phyloP scores from a whole-genome alignment of 2,797 vertebrate species.

The Myiothlypis coronata region DNA sequence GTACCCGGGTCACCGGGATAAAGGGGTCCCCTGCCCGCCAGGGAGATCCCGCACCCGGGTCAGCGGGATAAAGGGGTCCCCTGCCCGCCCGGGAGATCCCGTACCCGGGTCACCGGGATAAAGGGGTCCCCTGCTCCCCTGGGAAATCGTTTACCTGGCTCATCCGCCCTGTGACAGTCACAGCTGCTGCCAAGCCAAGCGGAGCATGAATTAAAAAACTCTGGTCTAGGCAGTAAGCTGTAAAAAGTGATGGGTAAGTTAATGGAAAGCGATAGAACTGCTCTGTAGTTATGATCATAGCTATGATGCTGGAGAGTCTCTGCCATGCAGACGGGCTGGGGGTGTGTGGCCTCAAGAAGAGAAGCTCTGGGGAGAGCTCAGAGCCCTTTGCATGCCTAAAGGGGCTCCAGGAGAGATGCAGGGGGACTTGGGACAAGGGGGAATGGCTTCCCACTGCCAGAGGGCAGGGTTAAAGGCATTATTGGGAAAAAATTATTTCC shows the following conservation, averaged over 20 bases:
- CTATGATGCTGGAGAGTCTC: background rate
- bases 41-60: too few species aligned
- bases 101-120: too few species aligned
- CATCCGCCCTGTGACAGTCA: rapidly evolving
- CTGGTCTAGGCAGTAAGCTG: rapidly evolving
- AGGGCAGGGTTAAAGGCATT: background rate
- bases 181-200: rapidly evolving
- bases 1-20: too few species aligned
- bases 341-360: background rate
- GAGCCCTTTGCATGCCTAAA: background rate
- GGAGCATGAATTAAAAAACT: rapidly evolving
- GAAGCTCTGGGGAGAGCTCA: background rate
- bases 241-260: rapidly evolving
- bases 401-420: background rate
- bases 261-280: background rate
- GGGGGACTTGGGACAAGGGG: background rate
- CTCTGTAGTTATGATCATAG: rapidly evolving
- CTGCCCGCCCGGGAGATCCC: too few species aligned
- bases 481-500: background rate
- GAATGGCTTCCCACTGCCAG: background rate
- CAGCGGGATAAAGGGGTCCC: too few species aligned
- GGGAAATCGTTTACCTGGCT: rapidly evolving
- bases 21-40: too few species aligned
- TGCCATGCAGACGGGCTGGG: background rate
- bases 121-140: background rate